These are phyloP conservation scores for Chascanopsetta lugubris DNA, from an alignment of 2,113 vertebrate species.

Conservation along the genomic window DNA sequence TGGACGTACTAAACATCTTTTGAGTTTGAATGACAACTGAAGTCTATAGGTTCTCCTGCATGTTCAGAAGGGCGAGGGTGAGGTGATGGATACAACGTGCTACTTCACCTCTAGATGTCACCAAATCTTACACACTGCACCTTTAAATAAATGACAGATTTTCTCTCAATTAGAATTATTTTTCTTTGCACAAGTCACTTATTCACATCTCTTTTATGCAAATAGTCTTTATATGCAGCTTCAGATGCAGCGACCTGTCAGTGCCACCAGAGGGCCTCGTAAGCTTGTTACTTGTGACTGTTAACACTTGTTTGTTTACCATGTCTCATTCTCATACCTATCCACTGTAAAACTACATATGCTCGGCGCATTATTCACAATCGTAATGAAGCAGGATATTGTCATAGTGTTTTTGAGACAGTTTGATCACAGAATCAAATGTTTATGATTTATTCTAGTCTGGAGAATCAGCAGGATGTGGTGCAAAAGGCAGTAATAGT, in stretches of 20 bases:
- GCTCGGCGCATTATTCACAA: too few relatives aligned
- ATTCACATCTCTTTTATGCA: background rate
- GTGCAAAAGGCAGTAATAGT: background rate
- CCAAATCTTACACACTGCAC: too few relatives aligned
- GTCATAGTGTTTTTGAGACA: background rate
- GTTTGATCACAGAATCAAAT: background rate
- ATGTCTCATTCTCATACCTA: background rate
- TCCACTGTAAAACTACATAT: too few relatives aligned
- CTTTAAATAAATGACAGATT: too few relatives aligned
- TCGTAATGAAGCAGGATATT: too few relatives aligned
- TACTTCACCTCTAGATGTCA: too few relatives aligned
- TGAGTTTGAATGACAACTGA: too few relatives aligned
- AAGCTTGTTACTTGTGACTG: background rate
- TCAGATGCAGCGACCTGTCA: background rate
- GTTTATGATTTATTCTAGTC: background rate
- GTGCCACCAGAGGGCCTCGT: conserved; percentile 23
- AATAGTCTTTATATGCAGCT: background rate
- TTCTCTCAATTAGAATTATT: too few relatives aligned
- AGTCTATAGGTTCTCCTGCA: too few relatives aligned
- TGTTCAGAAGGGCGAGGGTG: too few relatives aligned
- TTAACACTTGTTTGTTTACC: background rate
- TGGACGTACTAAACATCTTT: too few relatives aligned
- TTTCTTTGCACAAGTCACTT: background rate
- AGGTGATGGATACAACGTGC: too few relatives aligned
- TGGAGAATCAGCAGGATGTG: background rate